These are phyloP conservation scores for Penaeus chinensis DNA, from an alignment of 1,140 invertebrate genomes.

Conservation along the genomic window DNA sequence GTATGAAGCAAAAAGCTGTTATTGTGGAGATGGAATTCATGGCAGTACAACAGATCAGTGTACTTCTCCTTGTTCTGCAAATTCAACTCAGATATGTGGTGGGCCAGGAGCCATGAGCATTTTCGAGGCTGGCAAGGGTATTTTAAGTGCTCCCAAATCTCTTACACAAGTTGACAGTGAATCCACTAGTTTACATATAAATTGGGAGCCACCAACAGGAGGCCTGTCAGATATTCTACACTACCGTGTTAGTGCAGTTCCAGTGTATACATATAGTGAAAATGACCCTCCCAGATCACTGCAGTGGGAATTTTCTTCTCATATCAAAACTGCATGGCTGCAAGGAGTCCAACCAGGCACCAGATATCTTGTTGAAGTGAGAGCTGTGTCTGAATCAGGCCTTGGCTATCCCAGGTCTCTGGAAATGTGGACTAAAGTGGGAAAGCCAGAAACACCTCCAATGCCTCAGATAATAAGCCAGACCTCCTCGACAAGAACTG, in stretches of 20 bases:
- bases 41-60: conserved; percentile 42
- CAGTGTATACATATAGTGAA: conserved; percentile 56
- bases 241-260: conserved; percentile 41
- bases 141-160: conserved; percentile 47
- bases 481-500: conserved; percentile 73
- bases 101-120: conserved; percentile 45
- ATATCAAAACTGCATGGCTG: conserved; percentile 43
- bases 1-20: conserved; percentile 32
- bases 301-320: conserved; percentile 40
- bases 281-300: conserved; percentile 36
- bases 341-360: conserved; percentile 79
- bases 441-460: conserved; percentile 76
- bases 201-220: conserved; percentile 52
- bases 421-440: conserved; percentile 77
- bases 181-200: conserved; percentile 53
- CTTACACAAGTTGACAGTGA: conserved; percentile 52
- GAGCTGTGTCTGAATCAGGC: conserved; percentile 74
- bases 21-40: conserved; percentile 47
- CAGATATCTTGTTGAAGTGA: conserved; percentile 77
- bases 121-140: conserved; percentile 51
- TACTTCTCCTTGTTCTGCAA: conserved; percentile 23
- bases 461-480: conserved; percentile 75
- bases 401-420: conserved; percentile 72
- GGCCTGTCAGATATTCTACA: conserved; percentile 54
- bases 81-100: conserved; percentile 49